Evolutionary conservation across 2,797 vertebrate genomes (phyloP).

Genomic region (Poeciliopsis presidionis): DNA sequence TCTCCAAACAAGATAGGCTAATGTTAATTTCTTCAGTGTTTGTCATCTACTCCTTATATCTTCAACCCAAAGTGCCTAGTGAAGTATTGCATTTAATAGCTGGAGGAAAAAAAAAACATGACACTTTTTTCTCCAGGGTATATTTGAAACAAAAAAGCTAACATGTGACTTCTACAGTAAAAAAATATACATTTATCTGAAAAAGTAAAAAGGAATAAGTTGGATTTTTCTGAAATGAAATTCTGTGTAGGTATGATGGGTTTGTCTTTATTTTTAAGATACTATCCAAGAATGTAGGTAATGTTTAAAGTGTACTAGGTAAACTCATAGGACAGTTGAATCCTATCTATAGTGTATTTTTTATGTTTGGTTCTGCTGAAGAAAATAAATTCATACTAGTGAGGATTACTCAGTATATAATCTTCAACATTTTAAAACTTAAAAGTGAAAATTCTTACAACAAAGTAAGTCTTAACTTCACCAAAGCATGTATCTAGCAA

Average conservation of each 20-base stretch:
- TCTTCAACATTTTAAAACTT: neutral
- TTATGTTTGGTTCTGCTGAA: neutral
- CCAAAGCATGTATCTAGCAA: slow-evolving; percentile 30
- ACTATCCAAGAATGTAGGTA: slow-evolving; percentile 35
- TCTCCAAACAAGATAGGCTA: slow-evolving; percentile 4
- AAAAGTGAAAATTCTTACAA: slow-evolving; percentile 10
- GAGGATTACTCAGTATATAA: slow-evolving; percentile 5
- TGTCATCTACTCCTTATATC: neutral
- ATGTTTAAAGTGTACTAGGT: slow-evolving; percentile 13
- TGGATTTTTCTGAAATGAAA: neutral
- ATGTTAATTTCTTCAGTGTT: slow-evolving; percentile 1
- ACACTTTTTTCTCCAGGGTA: neutral
- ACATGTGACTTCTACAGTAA: slow-evolving; percentile 3
- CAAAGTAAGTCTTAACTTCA: slow-evolving; percentile 17
- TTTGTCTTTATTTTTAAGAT: slow-evolving; percentile 49
- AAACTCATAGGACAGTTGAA: slow-evolving; percentile 34
- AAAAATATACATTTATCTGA: neutral
- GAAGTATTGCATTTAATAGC: neutral
- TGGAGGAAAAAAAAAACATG: neutral
- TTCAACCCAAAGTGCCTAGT: neutral
- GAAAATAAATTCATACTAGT: slow-evolving; percentile 28
- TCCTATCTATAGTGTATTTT: slow-evolving; percentile 11
- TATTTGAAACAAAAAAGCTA: slow-evolving; percentile 16
- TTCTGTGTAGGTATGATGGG: slow-evolving; percentile 44
- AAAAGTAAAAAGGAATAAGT: neutral